Evolutionary conservation across 2,113 vertebrate genomes (phyloP), one percentile per base, ranked within the genome.

Genomic region (Morone chrysops): DNA sequence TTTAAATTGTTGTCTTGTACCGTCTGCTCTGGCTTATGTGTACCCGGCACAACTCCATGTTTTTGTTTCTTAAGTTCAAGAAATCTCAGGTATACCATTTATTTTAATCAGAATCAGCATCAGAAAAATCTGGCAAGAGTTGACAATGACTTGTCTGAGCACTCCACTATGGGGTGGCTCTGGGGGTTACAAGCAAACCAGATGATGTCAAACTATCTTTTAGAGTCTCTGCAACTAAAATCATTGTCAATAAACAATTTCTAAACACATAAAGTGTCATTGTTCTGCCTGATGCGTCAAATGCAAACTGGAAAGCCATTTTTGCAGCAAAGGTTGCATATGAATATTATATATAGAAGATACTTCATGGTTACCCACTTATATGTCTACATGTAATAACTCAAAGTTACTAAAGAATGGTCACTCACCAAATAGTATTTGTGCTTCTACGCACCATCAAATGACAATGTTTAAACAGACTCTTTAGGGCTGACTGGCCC

Each of bases 381-480:
- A 10, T 0, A 22, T n/a, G 8, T 78, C 36, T 10, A 25, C 31
- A 18, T 69, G 41, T 2, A 48, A 6, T 4, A 38, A 40, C 11
- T 60, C 43, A 47, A 8, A 63, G 57, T 45, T 25, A n/a, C 17
- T 14, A 3, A 41, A 56, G 22, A 74, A 17, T 4, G 8, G 8
- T 63, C 57, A 51, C 56, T 61, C 41, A 50, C 13, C 31, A 25
- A 20, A 25, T 13, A 36, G 12, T 53, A 16, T 68, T 79, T 41
- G 22, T 60, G 38, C 20, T 43, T 20, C 45, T 13, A 43, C 2
- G 3, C 13, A 17, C 18, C 54, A 62, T 62, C 31, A 63, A 38
- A 36, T 51, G 43, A 67, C 3, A 6, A 68, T 31, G 25, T 59
- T 57, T 75, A 47, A 79, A 69, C 48, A 56, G 47, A 70, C 12